Percentiles rank a stretch among this genome's conserved stretches.
These are phyloP conservation scores for Strix uralensis DNA, from an alignment of 2,113 vertebrate species.

Conservation along the genomic window DNA sequence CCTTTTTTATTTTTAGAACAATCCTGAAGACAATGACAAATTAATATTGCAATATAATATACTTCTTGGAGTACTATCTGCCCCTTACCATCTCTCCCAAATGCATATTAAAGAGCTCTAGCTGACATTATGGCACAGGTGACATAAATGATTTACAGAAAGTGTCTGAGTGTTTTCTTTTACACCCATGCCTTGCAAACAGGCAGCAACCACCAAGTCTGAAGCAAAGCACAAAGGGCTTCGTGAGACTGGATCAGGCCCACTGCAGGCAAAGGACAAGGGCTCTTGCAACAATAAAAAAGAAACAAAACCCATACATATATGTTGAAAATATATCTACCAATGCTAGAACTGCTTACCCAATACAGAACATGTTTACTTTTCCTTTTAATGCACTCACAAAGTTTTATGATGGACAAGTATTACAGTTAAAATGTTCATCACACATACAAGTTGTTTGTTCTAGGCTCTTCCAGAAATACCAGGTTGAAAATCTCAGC, in stretches of 20 bases:
- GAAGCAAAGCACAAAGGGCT: neutral
- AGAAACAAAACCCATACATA: neutral
- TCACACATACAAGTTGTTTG: neutral
- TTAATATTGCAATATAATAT: neutral
- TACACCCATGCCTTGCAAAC: neutral
- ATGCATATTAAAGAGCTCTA: neutral
- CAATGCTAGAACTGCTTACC: neutral
- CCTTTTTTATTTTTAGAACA: neutral
- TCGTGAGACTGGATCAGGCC: neutral
- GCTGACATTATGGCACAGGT: neutral
- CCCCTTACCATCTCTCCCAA: neutral
- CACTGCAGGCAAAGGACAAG: neutral
- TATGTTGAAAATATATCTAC: neutral
- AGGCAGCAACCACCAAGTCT: neutral
- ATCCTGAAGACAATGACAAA: neutral
- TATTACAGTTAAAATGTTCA: neutral
- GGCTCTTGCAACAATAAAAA: neutral
- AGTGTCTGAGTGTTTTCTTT: neutral
- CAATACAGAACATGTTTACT: neutral
- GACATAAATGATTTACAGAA: constrained; percentile 6
- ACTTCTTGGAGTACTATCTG: neutral
- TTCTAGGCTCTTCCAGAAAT: neutral
- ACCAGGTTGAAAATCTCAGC: neutral
- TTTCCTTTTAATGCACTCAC: neutral
- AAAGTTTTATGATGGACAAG: neutral